Evolutionary conservation across 1,140 invertebrate genomes (phyloP).

Genomic region (Drosophila azteca): DNA sequence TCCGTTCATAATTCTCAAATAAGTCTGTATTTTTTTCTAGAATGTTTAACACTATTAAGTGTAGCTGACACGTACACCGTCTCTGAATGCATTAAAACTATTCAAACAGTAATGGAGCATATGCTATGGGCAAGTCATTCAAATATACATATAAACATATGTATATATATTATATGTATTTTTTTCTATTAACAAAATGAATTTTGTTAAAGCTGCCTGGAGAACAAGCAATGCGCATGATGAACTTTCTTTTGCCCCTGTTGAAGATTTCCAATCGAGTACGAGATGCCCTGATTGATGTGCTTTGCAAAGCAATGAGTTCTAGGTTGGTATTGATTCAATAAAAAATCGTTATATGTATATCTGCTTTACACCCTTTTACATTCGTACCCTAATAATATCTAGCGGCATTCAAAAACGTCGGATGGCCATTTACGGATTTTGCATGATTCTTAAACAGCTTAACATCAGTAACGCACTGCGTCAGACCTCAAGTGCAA

Average conservation of each 20-base stretch:
- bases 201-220: constrained; percentile 63
- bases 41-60: constrained; percentile 74
- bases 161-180: too few species aligned
- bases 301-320: constrained; percentile 74
- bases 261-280: constrained; percentile 71
- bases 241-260: constrained; percentile 78
- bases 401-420: constrained; percentile 63
- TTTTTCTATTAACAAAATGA: not conserved
- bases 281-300: constrained; percentile 77
- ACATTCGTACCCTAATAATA: not conserved
- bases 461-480: constrained; percentile 76
- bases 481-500: constrained; percentile 60
- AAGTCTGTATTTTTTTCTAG: constrained; percentile 27
- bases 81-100: constrained; percentile 71
- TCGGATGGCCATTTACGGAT: constrained; percentile 79
- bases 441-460: constrained; percentile 81
- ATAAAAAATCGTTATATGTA: not conserved
- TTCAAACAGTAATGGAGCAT: constrained; percentile 76
- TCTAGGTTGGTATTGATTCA: constrained; percentile 42
- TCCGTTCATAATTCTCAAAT: not conserved
- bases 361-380: not conserved
- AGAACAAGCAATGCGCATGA: constrained; percentile 83
- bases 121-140: constrained; percentile 69
- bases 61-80: constrained; percentile 80
- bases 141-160: too few species aligned